A percentile compares a stretch with the other conserved stretches of the same genome.
These are phyloP conservation scores for Albula goreensis DNA, from an alignment of 2,113 vertebrate species.

Conservation along the genomic window DNA sequence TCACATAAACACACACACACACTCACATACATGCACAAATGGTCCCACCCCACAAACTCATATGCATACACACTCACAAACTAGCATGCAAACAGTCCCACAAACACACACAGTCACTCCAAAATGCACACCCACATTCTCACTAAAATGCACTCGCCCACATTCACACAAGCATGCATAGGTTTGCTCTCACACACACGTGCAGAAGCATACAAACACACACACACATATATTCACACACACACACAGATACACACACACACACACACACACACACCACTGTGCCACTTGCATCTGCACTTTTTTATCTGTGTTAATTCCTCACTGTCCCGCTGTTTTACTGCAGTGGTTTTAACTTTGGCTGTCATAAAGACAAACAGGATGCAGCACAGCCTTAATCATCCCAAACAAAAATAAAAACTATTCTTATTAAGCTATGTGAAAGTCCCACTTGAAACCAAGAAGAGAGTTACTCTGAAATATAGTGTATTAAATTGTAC, in stretches of 20 bases:
- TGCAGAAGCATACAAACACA: constrained; percentile 25
- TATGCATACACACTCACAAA: no score
- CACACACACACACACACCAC: not conserved
- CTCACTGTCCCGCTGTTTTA: constrained; percentile 7
- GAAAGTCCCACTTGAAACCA: not conserved
- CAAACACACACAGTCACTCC: no score
- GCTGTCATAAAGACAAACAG: constrained; percentile 15
- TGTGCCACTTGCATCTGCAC: no score
- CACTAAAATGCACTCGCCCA: not conserved
- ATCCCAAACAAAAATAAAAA: not conserved
- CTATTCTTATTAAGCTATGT: not conserved
- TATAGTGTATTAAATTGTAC: not conserved
- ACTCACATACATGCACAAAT: not conserved
- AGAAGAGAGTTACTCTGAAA: not conserved
- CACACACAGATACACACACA: constrained; percentile 1
- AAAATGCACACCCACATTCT: no score
- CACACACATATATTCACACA: not conserved
- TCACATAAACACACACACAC: no score
- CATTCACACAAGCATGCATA: not conserved
- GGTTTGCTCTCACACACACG: no score
- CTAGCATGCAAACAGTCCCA: no score
- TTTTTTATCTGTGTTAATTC: not conserved
- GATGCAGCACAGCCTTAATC: not conserved
- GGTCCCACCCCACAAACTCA: not conserved
- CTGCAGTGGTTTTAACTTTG: not conserved